phyloP scores from a whole-genome alignment of 2,888 invertebrate species.

The Eurois occulta region DNA sequence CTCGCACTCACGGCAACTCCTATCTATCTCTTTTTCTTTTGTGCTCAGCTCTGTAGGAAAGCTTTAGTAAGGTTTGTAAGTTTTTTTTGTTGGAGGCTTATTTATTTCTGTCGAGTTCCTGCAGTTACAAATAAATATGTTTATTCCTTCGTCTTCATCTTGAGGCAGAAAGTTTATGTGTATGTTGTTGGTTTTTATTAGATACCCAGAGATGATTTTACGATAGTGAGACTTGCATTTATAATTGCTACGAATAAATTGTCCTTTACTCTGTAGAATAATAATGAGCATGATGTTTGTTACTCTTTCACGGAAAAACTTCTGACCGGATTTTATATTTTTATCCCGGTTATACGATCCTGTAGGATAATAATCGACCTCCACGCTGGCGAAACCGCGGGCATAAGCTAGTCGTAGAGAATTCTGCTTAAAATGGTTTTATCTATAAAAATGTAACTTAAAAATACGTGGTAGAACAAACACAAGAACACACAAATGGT shows the following conservation, averaged over 20 bases:
- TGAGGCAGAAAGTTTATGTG: slow-evolving; percentile 63
- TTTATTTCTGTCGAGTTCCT: slow-evolving; percentile 85
- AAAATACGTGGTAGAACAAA: neutral
- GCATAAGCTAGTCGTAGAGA: too few species aligned
- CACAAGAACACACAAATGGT: neutral
- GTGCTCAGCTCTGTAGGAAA: slow-evolving; percentile 81
- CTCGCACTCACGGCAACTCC: slow-evolving; percentile 65
- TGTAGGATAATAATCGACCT: too few species aligned
- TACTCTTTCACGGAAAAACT: too few species aligned
- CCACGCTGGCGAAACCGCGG: too few species aligned
- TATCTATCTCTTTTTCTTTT: slow-evolving; percentile 78
- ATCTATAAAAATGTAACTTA: neutral
- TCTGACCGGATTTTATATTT: too few species aligned
- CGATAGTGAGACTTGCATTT: slow-evolving; percentile 40
- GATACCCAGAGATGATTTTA: slow-evolving; percentile 26
- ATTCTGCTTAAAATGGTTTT: neutral
- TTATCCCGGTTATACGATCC: too few species aligned
- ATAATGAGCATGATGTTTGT: neutral
- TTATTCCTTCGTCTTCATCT: slow-evolving; percentile 65
- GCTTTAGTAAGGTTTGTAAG: slow-evolving; percentile 81
- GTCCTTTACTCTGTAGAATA: neutral
- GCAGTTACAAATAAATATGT: slow-evolving; percentile 82
- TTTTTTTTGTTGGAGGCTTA: slow-evolving; percentile 82
- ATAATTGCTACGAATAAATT: slow-evolving; percentile 38
- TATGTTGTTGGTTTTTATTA: slow-evolving; percentile 51